Percentiles rank a stretch among this genome's conserved stretches.
Conservation (phyloP, 2,797 vertebrate species). For the Okamejei kenojei region DNA sequence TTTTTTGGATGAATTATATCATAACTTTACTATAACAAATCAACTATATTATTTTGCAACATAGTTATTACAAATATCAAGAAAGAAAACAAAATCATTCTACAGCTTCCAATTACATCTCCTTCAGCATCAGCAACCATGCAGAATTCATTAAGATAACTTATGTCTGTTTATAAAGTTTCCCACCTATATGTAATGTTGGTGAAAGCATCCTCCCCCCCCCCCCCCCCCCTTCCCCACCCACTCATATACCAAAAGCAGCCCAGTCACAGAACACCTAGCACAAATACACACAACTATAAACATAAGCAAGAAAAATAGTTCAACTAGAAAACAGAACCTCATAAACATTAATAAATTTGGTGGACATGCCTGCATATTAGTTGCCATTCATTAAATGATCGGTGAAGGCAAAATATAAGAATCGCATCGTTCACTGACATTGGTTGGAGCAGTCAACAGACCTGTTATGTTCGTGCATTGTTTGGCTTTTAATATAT, state of each 20-base stretch:
- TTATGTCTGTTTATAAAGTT: conserved; percentile 6
- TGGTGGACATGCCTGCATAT: conserved; percentile 40
- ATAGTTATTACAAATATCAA: background rate
- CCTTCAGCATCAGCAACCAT: background rate
- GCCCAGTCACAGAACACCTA: background rate
- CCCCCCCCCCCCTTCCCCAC: background rate
- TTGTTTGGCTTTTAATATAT: conserved; percentile 45
- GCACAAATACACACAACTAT: background rate
- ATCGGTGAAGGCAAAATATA: conserved; percentile 32
- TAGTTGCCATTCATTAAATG: conserved; percentile 40
- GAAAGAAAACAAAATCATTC: background rate
- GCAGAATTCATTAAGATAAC: background rate
- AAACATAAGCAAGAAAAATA: background rate
- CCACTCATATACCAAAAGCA: background rate
- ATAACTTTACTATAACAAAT: background rate
- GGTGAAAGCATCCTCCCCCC: background rate
- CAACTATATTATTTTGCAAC: background rate
- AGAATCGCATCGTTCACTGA: conserved; percentile 37
- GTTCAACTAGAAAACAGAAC: background rate
- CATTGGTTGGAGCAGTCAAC: conserved; percentile 10
- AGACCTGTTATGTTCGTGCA: conserved; percentile 29
- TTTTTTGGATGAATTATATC: background rate
- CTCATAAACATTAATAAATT: background rate
- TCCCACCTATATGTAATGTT: background rate
- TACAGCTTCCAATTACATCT: background rate